These are phyloP conservation scores for Conistra vaccinii DNA, from an alignment of 2,888 invertebrate genomes.

Conservation along the genomic window DNA sequence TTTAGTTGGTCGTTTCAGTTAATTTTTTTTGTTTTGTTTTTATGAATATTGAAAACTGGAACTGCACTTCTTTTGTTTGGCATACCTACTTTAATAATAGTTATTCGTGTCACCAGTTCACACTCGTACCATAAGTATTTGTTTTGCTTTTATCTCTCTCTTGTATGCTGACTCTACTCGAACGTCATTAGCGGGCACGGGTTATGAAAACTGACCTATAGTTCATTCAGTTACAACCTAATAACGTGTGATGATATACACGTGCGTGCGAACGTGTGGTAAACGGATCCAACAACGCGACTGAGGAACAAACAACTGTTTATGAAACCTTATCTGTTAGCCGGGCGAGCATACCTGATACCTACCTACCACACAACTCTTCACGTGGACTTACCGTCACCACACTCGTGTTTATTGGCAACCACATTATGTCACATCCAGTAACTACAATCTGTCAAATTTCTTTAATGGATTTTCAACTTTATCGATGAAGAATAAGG, in stretches of 20 bases:
- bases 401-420: conserved; percentile 59
- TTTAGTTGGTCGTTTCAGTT: conserved; percentile 23
- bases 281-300: conserved; percentile 39
- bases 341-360: conserved; percentile 54
- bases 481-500: too few relatives aligned
- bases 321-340: conserved; percentile 74
- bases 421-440: too few relatives aligned
- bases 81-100: conserved; percentile 14
- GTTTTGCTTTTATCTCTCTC: conserved; percentile 26
- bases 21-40: conserved; percentile 11
- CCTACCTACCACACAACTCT: conserved; percentile 61
- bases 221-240: conserved; percentile 33
- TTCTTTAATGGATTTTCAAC: too few relatives aligned
- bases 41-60: conserved; percentile 38
- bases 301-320: conserved; percentile 58
- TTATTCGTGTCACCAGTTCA: conserved; percentile 24
- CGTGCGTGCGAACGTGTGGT: conserved; percentile 28
- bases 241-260: conserved; percentile 15
- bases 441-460: too few relatives aligned
- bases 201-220: conserved; percentile 56
- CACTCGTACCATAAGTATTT: conserved; percentile 14
- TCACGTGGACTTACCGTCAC: conserved; percentile 71
- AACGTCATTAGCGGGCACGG: conserved; percentile 15
- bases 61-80: conserved; percentile 30
- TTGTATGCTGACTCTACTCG: conserved; percentile 2